Evolutionary conservation across 2,797 vertebrate genomes (phyloP).

Genomic region (Gymnothorax javanicus): DNA sequence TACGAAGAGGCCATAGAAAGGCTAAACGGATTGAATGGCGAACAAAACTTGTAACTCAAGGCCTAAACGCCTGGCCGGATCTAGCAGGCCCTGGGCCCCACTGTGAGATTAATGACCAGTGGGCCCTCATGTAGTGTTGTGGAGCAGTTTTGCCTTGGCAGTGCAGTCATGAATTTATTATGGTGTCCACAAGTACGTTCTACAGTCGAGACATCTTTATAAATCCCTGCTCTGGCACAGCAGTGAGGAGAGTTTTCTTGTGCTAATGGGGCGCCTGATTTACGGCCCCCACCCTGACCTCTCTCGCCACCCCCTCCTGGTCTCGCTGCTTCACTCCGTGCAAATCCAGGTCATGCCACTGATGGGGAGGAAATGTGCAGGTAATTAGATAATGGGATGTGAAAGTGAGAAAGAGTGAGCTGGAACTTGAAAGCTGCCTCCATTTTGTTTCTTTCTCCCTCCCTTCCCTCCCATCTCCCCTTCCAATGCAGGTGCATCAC

Average conservation of each 20-base stretch:
- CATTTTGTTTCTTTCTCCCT: constrained; percentile 74
- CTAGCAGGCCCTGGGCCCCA: constrained; percentile 81
- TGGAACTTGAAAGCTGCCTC: constrained; percentile 79
- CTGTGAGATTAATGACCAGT: constrained; percentile 90
- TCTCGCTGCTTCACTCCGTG: constrained; percentile 66
- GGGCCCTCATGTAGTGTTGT: constrained; percentile 82
- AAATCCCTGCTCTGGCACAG: constrained; percentile 86
- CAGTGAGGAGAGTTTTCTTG: constrained; percentile 76
- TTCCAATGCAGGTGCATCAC: constrained; percentile 73
- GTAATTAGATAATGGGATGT: constrained; percentile 90
- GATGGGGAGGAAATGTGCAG: constrained; percentile 91
- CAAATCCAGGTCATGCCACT: constrained; percentile 86
- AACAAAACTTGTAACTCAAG: constrained; percentile 92
- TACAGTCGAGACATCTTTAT: constrained; percentile 90
- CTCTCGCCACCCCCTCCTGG: constrained; percentile 64
- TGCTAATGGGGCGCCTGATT: constrained; percentile 85
- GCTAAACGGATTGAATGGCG: constrained; percentile 90
- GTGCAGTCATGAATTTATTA: constrained; percentile 93
- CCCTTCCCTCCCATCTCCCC: constrained; percentile 49
- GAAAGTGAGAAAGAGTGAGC: constrained; percentile 77
- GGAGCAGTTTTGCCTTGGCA: constrained; percentile 93
- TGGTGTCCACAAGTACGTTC: constrained; percentile 91
- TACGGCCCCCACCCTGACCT: constrained; percentile 73
- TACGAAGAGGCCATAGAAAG: constrained; percentile 42
- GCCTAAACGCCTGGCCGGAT: constrained; percentile 86